These are phyloP conservation scores for Stegodyphus dumicola DNA, from an alignment of 1,140 invertebrate genomes.

Conservation along the genomic window DNA sequence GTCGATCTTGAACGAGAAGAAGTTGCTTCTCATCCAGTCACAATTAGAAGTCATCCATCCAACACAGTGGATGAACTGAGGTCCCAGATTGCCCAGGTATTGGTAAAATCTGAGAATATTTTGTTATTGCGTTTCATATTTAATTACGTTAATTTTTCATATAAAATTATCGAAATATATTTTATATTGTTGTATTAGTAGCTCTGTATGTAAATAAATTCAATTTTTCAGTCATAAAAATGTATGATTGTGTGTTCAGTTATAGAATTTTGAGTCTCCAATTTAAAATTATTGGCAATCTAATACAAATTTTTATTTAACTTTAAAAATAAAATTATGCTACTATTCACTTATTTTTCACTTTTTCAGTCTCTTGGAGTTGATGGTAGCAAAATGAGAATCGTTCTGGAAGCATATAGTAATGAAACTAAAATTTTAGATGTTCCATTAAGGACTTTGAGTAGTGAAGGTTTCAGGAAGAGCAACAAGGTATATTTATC, in stretches of 20 bases:
- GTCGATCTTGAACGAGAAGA: slow-evolving; percentile 75
- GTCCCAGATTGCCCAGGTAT: slow-evolving; percentile 69
- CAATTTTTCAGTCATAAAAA: neutral
- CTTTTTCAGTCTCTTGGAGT: slow-evolving; percentile 68
- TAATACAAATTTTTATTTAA: neutral
- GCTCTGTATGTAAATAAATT: too few relatives aligned
- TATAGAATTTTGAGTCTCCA: neutral
- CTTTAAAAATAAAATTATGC: neutral
- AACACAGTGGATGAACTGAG: slow-evolving; percentile 76
- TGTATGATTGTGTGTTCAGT: neutral
- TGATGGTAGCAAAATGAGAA: slow-evolving; percentile 70
- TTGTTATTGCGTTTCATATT: slow-evolving; percentile 59
- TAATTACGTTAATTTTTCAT: neutral
- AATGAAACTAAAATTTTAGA: slow-evolving; percentile 70
- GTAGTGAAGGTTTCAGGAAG: slow-evolving; percentile 70
- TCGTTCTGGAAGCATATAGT: slow-evolving; percentile 71
- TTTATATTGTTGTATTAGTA: too few relatives aligned
- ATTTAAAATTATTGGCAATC: neutral
- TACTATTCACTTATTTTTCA: neutral
- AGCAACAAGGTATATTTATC: slow-evolving; percentile 70
- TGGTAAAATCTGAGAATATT: slow-evolving; percentile 65
- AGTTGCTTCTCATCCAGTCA: slow-evolving; percentile 73
- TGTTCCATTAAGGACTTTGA: slow-evolving; percentile 71
- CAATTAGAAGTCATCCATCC: slow-evolving; percentile 73
- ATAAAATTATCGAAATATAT: neutral